Base-by-base conservation (phyloP, 2,797 vertebrate genomes). In the Ibycter americanus region DNA sequence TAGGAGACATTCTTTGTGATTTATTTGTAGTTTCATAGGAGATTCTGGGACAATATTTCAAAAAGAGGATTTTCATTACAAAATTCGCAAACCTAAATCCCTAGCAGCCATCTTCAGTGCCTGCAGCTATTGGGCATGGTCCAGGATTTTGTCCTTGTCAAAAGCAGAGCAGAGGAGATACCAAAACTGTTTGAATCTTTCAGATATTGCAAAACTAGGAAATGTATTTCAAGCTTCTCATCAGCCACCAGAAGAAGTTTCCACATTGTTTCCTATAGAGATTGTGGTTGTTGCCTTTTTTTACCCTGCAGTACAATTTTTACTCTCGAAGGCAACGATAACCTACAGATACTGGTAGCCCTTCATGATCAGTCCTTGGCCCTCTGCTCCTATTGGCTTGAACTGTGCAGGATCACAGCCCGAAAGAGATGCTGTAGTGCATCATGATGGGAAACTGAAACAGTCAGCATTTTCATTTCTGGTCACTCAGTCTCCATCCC, bases 71-170 rank as follows among this genome's bases (percentile, higher is more conserved):
- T 96, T 93, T 94, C 83, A 89, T 95, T 93, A 94, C 63, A 87
- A 85, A 96, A 82, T 93, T 90, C 74, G 85, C 59, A 76, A 62
- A 71, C 67, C 74, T 94, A 84, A 87, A 87, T 78, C 70, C 84
- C 73, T 47, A 79, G 17, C 40, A 95, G 80, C 87, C 96, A 72
- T 89, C 71, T 89, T 89, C 17, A 12, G 67, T 52, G 74, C 80
- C 55, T 66, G 67, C 83, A 89, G 86, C 81, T 87, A 67, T 89
- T 96, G 90, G 81, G 12, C 61, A 78, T 18, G 59, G 62, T 93
- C 80, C 86, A 92, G 49, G 67, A 71, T 83, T 97, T 94, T 92
- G 81, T 93, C 90, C 74, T 92, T 96, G 88, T 93, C 66, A 73
- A 93, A 92, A 92, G 0, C 5, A 81, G 47, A 66, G 29, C 67